Evolutionary conservation across 2,113 vertebrate genomes (phyloP), one percentile per base, ranked within the genome.

Genomic region (Paradoxurus hermaphroditus): DNA sequence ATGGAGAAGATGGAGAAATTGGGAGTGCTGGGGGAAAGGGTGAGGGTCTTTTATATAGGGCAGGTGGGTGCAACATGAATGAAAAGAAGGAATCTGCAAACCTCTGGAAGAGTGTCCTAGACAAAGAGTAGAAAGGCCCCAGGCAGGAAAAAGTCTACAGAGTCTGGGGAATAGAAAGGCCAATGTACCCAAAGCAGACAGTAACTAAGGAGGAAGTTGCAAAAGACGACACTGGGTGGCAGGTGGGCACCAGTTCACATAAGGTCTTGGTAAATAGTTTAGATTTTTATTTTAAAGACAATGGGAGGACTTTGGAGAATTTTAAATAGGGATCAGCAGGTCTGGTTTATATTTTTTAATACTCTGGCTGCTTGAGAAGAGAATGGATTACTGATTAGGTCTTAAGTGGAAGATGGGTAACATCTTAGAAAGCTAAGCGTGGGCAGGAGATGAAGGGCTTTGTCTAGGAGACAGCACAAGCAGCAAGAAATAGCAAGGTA

Each of bases 201-300:
- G 31, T 4, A 15, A 77, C 44, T 15, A 18, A 68, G 41, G 44
- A 36, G 4, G 65, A 18, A 72, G 41, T 1, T 21, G 29, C 0
- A 86, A 59, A 27, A 63, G 34, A 44, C 0, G 14, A 73, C 4
- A 18, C 0, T 1, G 78, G 82, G 59, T 12, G 78, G 68, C 29
- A 94, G 63, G 63, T 34, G 6, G 34, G 27, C 3, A 3, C 5
- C 67, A 70, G 34, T n/a, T 81, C 79, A 39, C 11, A 72, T 0
- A 65, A 9, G 10, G 14, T 72, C 72, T 56, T 65, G 53, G 36
- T 34, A 23, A 94, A 62, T 0, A 49, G 34, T 72, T 56, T 59
- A 49, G 56, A 68, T 84, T 82, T 82, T 92, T 94, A 91, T 89
- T 86, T 62, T 75, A 75, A 95, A 63, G 63, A 67, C 23, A 85